Evolutionary conservation across 1,140 invertebrate genomes (phyloP).

Genomic region (Carcinoscorpius rotundicauda): DNA sequence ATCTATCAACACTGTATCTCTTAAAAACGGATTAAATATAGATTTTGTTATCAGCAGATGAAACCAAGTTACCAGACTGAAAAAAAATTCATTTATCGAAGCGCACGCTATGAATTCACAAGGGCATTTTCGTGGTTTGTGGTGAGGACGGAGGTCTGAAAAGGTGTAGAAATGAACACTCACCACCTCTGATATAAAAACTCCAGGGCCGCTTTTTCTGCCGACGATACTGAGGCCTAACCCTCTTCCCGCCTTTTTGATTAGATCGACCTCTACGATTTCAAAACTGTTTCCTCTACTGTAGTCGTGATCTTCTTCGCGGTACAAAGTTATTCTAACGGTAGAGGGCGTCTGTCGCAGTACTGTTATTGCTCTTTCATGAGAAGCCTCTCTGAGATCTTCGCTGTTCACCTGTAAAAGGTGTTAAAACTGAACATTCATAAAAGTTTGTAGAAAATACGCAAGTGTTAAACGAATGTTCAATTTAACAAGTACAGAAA

Average conservation of each 20-base stretch:
- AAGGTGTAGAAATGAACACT: conserved; percentile 29
- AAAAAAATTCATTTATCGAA: too few relatives aligned
- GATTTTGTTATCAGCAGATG: too few relatives aligned
- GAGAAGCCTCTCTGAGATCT: conserved; percentile 51
- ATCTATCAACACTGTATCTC: too few relatives aligned
- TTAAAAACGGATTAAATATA: too few relatives aligned
- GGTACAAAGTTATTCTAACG: conserved; percentile 75
- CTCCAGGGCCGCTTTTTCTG: conserved; percentile 62
- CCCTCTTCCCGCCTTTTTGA: conserved; percentile 82
- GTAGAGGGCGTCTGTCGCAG: conserved; percentile 42
- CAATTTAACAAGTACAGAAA: too few relatives aligned
- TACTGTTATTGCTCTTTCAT: conserved; percentile 39
- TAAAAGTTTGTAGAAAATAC: too few relatives aligned
- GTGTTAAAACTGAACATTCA: not conserved
- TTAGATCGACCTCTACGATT: conserved; percentile 73
- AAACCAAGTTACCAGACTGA: too few relatives aligned
- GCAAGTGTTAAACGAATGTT: too few relatives aligned
- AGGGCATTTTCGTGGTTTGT: too few relatives aligned
- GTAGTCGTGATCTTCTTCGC: conserved; percentile 43
- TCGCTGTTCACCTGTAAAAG: conserved; percentile 45
- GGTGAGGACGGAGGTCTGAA: too few relatives aligned
- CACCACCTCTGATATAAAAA: conserved; percentile 90
- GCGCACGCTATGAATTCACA: too few relatives aligned
- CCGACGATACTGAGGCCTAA: conserved; percentile 80
- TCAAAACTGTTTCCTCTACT: conserved; percentile 57